Evolutionary conservation across 2,113 vertebrate genomes (phyloP).

Genomic region (Pachycephala philippinensis): DNA sequence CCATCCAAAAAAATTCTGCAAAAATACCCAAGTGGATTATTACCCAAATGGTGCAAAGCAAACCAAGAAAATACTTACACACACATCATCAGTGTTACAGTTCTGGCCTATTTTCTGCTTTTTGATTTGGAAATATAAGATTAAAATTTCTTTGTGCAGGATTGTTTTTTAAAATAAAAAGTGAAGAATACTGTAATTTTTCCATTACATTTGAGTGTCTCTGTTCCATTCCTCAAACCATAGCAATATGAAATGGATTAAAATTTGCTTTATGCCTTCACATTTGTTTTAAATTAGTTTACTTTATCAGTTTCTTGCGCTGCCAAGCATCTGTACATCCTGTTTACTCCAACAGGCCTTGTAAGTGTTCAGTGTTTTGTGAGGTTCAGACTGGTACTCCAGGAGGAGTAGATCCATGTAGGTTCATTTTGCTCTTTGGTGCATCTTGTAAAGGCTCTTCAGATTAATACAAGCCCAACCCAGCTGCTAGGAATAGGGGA

Average conservation of each 20-base stretch:
- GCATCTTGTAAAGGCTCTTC: not conserved
- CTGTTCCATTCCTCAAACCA: not conserved
- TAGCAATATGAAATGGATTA: not conserved
- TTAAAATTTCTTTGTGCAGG: too few relatives aligned
- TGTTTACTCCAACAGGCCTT: not conserved
- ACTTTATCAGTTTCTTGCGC: not conserved
- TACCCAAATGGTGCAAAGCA: not conserved
- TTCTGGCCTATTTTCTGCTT: not conserved
- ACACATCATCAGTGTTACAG: not conserved
- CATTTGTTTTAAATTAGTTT: not conserved
- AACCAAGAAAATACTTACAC: not conserved
- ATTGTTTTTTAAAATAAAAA: not conserved
- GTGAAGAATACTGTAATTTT: not conserved
- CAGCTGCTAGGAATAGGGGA: not conserved
- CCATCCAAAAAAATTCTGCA: rapidly evolving
- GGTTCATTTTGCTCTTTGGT: not conserved
- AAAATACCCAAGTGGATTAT: not conserved
- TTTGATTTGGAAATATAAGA: not conserved
- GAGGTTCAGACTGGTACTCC: not conserved
- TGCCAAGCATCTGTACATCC: not conserved
- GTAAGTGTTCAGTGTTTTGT: not conserved
- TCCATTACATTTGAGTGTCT: rapidly evolving
- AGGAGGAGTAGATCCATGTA: not conserved
- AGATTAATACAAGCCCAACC: not conserved
- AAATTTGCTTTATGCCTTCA: not conserved